These are phyloP conservation scores for Enteromius trimaculatus DNA, from an alignment of 2,797 vertebrate species.

Conservation along the genomic window DNA sequence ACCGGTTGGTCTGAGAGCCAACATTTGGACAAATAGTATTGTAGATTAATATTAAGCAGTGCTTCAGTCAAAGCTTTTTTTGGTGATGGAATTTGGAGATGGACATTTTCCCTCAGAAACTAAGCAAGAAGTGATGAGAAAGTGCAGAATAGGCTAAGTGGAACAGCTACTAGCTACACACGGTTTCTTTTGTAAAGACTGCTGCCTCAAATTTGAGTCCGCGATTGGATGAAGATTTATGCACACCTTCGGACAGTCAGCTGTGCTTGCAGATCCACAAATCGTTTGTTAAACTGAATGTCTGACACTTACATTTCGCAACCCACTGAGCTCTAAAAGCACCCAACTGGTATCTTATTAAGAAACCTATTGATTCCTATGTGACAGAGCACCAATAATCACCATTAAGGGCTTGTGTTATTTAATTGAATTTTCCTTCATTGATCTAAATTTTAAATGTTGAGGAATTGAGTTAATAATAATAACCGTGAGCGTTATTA, in stretches of 20 bases:
- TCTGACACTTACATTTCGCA: slow-evolving; percentile 35
- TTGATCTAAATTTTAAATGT: neutral
- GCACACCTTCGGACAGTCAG: neutral
- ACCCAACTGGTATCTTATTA: slow-evolving; percentile 31
- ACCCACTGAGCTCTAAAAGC: slow-evolving; percentile 19
- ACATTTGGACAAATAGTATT: neutral
- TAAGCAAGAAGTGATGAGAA: slow-evolving; percentile 44
- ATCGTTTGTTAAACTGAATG: neutral
- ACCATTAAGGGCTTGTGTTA: neutral
- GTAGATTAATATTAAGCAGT: neutral
- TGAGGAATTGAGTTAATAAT: slow-evolving; percentile 1
- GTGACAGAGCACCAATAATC: slow-evolving; percentile 18
- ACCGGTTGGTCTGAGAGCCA: neutral
- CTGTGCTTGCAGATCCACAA: neutral
- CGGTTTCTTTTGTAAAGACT: neutral
- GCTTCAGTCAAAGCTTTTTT: neutral
- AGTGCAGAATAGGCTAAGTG: too few species aligned
- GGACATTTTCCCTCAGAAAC: neutral
- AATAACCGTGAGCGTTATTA: neutral
- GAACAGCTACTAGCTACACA: neutral
- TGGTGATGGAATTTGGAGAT: neutral
- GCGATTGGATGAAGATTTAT: slow-evolving; percentile 20
- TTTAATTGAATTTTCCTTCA: slow-evolving; percentile 33
- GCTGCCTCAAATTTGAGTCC: neutral
- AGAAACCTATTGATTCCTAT: slow-evolving; percentile 46